Conservation (phyloP, 2,113 vertebrate genomes). For the Pelmatolapia mariae region DNA sequence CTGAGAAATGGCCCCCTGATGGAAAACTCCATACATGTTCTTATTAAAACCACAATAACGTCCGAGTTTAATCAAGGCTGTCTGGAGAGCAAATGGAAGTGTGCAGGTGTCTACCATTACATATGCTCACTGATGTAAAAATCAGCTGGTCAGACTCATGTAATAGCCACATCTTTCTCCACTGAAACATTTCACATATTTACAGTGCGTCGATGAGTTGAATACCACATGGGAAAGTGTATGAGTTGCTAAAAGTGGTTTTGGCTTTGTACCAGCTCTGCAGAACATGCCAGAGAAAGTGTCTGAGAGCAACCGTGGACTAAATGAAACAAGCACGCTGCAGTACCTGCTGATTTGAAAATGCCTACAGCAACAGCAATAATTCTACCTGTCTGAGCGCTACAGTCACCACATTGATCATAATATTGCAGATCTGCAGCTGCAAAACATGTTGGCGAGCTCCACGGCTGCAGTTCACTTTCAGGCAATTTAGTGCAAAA, state of each 20-base stretch:
- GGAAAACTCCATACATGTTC: slow-evolving; percentile 26
- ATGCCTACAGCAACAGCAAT: neutral
- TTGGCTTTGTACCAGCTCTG: slow-evolving; percentile 16
- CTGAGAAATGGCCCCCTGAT: slow-evolving; percentile 34
- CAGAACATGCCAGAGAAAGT: neutral
- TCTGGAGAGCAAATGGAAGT: slow-evolving; percentile 19
- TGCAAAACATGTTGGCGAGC: neutral
- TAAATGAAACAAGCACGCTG: slow-evolving; percentile 1
- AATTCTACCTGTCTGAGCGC: neutral
- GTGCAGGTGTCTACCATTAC: slow-evolving; percentile 11
- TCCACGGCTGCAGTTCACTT: neutral
- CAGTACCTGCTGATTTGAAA: slow-evolving; percentile 2
- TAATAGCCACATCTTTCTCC: neutral
- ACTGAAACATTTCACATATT: slow-evolving; percentile 40
- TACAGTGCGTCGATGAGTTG: slow-evolving; percentile 25
- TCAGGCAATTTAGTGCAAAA: neutral
- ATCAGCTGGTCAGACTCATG: slow-evolving; percentile 42
- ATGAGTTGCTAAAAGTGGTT: slow-evolving; percentile 36
- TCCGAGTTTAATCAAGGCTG: slow-evolving; percentile 13
- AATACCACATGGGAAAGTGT: slow-evolving; percentile 42
- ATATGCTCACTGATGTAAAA: slow-evolving; percentile 47
- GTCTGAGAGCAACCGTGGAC: neutral
- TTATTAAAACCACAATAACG: slow-evolving; percentile 18
- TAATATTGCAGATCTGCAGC: neutral
- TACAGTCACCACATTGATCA: neutral